Evolutionary conservation across 2,113 vertebrate species (phyloP).

Genomic region (Ailuropoda melanoleuca): DNA sequence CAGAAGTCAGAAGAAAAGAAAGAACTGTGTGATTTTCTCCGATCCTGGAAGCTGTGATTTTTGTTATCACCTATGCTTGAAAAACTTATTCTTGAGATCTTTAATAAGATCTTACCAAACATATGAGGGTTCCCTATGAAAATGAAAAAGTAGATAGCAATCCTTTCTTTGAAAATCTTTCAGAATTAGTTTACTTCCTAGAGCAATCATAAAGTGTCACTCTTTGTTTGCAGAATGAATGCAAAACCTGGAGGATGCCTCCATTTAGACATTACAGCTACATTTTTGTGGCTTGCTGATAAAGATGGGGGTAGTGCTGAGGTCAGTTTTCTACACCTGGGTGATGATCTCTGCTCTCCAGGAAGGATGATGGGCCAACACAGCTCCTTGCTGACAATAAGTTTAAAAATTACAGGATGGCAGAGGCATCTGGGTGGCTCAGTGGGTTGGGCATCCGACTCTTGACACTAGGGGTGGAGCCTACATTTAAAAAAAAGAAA

Average conservation of each 20-base stretch:
- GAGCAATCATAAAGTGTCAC: background rate
- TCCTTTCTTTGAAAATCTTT: background rate
- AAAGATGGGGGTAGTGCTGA: background rate
- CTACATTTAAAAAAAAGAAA: background rate
- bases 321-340: background rate
- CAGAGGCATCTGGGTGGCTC: too few species aligned
- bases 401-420: background rate
- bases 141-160: background rate
- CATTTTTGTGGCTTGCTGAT: background rate
- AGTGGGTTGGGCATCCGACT: too few species aligned
- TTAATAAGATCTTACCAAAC: background rate
- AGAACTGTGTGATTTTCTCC: background rate
- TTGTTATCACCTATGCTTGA: background rate
- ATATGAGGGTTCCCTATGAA: background rate
- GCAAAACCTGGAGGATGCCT: background rate
- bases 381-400: background rate
- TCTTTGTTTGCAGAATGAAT: background rate
- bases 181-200: slow-evolving; percentile 5
- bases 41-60: background rate
- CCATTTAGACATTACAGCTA: background rate
- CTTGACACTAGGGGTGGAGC: background rate
- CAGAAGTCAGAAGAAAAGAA: background rate
- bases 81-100: background rate
- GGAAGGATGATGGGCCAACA: background rate
- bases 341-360: background rate